These are phyloP conservation scores for Reinhardtius hippoglossoides DNA, from an alignment of 2,113 vertebrate genomes.

Conservation along the genomic window DNA sequence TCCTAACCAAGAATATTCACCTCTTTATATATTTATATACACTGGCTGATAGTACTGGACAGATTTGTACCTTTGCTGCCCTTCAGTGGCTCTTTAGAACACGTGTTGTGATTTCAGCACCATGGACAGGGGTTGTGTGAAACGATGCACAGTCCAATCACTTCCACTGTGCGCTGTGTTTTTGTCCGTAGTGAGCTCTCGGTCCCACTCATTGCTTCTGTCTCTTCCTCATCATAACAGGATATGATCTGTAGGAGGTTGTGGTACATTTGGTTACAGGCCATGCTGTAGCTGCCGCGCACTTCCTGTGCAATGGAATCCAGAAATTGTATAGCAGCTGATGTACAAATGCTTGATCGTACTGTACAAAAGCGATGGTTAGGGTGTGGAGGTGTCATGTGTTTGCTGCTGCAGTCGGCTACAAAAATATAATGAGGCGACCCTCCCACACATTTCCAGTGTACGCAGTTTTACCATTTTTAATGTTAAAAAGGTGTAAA, in stretches of 20 bases:
- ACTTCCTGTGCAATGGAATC: background rate
- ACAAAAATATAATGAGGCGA: no score
- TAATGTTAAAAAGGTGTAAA: constrained; percentile 2
- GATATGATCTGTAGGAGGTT: background rate
- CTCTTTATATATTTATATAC: no score
- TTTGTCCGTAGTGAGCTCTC: background rate
- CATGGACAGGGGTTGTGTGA: constrained; percentile 39
- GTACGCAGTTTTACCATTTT: background rate
- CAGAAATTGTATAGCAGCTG: background rate
- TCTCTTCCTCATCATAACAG: background rate
- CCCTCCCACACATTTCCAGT: background rate
- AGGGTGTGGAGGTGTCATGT: background rate
- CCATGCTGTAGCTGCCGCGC: background rate
- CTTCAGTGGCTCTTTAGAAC: background rate
- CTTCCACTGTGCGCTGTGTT: background rate
- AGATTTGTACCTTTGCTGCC: background rate
- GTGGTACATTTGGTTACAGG: background rate
- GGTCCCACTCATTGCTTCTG: background rate
- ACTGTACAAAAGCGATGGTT: background rate
- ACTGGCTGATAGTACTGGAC: background rate
- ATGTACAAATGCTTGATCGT: background rate
- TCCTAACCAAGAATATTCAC: background rate
- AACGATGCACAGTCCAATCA: no score
- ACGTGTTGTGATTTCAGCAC: constrained; percentile 28
- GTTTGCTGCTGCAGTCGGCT: background rate